Conservation (phyloP, 2,113 vertebrate genomes). For the Ploceus nigricollis region DNA sequence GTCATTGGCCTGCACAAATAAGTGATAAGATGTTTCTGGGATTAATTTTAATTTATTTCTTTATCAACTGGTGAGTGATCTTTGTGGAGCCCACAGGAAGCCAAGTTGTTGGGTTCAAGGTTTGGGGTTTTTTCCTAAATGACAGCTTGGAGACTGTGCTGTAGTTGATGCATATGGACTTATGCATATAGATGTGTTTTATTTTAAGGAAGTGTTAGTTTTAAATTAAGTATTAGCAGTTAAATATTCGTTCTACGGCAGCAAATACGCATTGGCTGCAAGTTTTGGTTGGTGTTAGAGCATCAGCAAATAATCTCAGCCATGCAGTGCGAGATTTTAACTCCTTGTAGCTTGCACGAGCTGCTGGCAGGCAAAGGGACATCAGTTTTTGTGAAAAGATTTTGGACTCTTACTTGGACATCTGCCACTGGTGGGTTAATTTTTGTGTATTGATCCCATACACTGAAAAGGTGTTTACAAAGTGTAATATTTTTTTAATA, state of each 20-base stretch:
- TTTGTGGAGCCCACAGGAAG: not conserved
- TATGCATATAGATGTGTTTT: slow-evolving; percentile 8
- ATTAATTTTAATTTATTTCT: not conserved
- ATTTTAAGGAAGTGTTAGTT: slow-evolving; percentile 46
- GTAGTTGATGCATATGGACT: not conserved
- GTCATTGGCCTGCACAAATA: not conserved
- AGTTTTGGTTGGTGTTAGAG: not conserved
- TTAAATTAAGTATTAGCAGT: slow-evolving; percentile 29
- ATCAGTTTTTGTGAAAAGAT: not conserved
- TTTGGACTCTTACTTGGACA: not conserved
- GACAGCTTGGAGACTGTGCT: not conserved
- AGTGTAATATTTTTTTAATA: not conserved
- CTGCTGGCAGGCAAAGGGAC: not conserved
- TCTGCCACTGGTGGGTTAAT: not conserved
- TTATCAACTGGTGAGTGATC: not conserved
- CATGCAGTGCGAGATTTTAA: not conserved
- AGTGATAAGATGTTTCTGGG: not conserved
- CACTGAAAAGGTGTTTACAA: not conserved
- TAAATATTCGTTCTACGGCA: not conserved
- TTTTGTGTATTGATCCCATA: not conserved
- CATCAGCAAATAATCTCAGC: not conserved
- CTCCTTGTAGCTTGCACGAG: not conserved
- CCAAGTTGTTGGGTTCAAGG: not conserved
- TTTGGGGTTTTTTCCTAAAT: not conserved
- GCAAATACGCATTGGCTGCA: not conserved